Evolutionary conservation across 2,888 invertebrate species (phyloP).

Genomic region (Spilarctia lutea): DNA sequence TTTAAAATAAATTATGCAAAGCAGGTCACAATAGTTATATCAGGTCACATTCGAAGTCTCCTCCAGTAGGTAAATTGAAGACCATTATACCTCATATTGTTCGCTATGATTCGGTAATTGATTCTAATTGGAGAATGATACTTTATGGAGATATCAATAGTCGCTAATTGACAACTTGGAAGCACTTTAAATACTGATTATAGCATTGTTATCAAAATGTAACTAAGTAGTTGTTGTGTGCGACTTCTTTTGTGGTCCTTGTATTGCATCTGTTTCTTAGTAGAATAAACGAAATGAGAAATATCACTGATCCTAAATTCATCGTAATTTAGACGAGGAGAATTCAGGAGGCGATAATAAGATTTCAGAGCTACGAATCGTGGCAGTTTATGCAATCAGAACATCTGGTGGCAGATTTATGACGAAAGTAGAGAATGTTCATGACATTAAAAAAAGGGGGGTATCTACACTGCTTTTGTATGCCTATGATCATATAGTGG

Average conservation of each 20-base stretch:
- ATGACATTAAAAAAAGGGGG: too few relatives aligned
- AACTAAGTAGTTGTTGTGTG: neutral
- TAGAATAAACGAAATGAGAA: neutral
- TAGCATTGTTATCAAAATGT: neutral
- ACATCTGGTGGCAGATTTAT: too few relatives aligned
- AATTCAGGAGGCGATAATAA: neutral
- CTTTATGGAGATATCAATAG: slow-evolving; percentile 30
- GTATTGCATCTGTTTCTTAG: neutral
- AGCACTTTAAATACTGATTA: slow-evolving; percentile 6
- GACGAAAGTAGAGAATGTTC: too few relatives aligned
- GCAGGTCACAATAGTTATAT: neutral
- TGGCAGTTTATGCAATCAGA: neutral
- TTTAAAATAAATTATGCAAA: neutral
- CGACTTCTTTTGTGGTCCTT: neutral
- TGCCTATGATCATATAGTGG: neutral
- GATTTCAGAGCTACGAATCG: neutral
- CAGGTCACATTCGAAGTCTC: neutral
- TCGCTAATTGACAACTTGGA: slow-evolving; percentile 26
- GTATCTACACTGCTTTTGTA: too few relatives aligned
- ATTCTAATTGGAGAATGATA: slow-evolving; percentile 50
- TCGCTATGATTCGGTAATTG: slow-evolving; percentile 28
- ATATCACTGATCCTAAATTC: neutral
- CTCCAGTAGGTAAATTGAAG: neutral
- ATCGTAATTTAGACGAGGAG: neutral
- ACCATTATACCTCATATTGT: slow-evolving; percentile 6